A percentile compares a stretch with the other conserved stretches of the same genome.
phyloP scores from a whole-genome alignment of 1,140 invertebrate species.

The Cyclina sinensis region DNA sequence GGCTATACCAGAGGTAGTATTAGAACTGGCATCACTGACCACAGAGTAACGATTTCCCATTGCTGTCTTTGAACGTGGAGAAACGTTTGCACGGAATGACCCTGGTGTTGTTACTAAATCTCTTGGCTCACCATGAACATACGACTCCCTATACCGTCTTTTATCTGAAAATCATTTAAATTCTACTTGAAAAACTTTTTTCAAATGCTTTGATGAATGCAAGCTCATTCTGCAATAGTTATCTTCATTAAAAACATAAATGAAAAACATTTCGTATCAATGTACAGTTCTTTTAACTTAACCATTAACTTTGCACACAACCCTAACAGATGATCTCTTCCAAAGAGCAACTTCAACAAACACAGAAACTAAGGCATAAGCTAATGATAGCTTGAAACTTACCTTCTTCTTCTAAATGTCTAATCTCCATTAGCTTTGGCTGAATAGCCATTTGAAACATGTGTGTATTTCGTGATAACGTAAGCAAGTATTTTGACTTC shows the following conservation, averaged over 20 bases:
- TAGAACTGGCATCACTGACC: constrained; percentile 96
- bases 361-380: too few species aligned
- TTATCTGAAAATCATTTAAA: too few species aligned
- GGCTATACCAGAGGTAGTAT: constrained; percentile 97
- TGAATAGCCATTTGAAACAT: constrained; percentile 98
- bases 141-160: constrained; percentile 86
- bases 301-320: too few species aligned
- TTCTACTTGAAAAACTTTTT: too few species aligned
- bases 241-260: too few species aligned
- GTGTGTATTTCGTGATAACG: constrained; percentile 96
- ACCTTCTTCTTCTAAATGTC: constrained; percentile 92
- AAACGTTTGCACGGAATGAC: constrained; percentile 76
- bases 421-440: constrained; percentile 92
- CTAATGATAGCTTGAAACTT: constrained; percentile 9
- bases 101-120: constrained; percentile 81
- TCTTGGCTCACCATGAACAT: constrained; percentile 85
- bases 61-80: constrained; percentile 69
- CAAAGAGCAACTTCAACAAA: too few species aligned
- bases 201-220: too few species aligned
- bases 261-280: too few species aligned
- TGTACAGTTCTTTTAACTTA: too few species aligned
- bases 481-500: constrained; percentile 95
- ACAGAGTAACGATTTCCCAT: constrained; percentile 89
- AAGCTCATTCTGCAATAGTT: too few species aligned
- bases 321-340: too few species aligned